Evolutionary conservation across 2,797 vertebrate species (phyloP), one percentile per base, ranked within the genome.

Genomic region (Brachyalestes nurse): DNA sequence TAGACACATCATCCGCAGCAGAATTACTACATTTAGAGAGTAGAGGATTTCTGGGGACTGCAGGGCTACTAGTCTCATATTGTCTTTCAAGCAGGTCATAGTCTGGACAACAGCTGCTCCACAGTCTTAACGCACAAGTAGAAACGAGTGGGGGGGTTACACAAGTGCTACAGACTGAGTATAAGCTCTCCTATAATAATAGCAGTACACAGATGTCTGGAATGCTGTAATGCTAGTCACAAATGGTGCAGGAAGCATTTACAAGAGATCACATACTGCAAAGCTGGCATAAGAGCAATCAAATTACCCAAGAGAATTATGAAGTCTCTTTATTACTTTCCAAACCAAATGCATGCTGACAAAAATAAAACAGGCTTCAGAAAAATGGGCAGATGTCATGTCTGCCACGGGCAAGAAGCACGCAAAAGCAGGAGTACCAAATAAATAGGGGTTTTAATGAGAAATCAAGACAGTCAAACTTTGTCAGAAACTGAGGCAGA

Each of bases 121-220:
- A 57, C 5, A 58, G 16, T 58, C 51, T 73, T 58, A n/a, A 58
- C 9, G 5, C 51, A 25, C 17, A 42, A 19, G 10, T 34, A 40
- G 70, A 73, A 25, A 38, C 14, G 34, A 38, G 19, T 5, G 2
- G 10, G n/a, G 28, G 49, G 45, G 69, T 55, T 55, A 55, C 53
- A 58, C 53, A 5, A 58, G 71, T 58, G 53, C 51, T 73, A 58
- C 51, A 72, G 70, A 38, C 49, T 38, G 49, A 34, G 7, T 19
- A 73, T n/a, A 58, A 40, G 71, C 53, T 58, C 45, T 66, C 47
- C 60, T 38, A 51, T 66, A 25, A 65, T 77, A 49, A 77, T 66
- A 21, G 51, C 51, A 13, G 49, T 23, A 62, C 58, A 49, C 61
- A 64, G 58, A 61, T 55, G 49, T 17, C 51, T 78, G 13, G 12